Conservation (phyloP, 1,140 invertebrate genomes). For the Lucilia cuprina region DNA sequence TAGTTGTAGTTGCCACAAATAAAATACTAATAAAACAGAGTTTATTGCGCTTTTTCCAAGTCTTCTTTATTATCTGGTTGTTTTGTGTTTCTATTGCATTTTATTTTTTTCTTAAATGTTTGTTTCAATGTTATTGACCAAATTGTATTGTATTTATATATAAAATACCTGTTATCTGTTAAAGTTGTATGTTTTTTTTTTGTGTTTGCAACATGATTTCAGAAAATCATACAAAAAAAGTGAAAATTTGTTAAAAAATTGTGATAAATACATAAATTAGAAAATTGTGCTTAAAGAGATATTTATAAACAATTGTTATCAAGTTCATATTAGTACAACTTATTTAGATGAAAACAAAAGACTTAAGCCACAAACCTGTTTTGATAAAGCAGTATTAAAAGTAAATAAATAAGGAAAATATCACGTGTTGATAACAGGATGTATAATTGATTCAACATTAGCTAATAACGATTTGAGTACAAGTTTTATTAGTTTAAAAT, state of each 20-base stretch:
- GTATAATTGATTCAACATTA: background rate
- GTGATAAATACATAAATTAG: background rate
- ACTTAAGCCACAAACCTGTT: background rate
- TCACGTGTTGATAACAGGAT: background rate
- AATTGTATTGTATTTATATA: slow-evolving; percentile 4
- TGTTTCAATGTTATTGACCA: slow-evolving; percentile 22
- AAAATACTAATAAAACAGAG: background rate
- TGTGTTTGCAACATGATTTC: background rate
- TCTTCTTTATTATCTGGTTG: background rate
- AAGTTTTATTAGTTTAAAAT: too few relatives aligned
- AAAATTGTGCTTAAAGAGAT: background rate
- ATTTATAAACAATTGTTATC: too few relatives aligned
- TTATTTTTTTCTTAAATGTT: background rate
- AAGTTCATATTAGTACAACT: too few relatives aligned
- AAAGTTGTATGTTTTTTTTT: background rate
- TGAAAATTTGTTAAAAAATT: slow-evolving; percentile 12
- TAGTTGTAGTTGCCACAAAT: background rate
- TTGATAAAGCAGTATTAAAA: too few relatives aligned
- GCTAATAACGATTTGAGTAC: too few relatives aligned
- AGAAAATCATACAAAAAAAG: background rate
- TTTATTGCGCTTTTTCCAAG: slow-evolving; percentile 24
- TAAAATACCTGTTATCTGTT: background rate
- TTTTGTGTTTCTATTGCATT: background rate
- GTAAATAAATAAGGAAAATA: background rate
- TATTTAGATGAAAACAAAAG: background rate